Base-by-base conservation (phyloP, 2,888 invertebrate genomes). In the Drosophila tripunctata region DNA sequence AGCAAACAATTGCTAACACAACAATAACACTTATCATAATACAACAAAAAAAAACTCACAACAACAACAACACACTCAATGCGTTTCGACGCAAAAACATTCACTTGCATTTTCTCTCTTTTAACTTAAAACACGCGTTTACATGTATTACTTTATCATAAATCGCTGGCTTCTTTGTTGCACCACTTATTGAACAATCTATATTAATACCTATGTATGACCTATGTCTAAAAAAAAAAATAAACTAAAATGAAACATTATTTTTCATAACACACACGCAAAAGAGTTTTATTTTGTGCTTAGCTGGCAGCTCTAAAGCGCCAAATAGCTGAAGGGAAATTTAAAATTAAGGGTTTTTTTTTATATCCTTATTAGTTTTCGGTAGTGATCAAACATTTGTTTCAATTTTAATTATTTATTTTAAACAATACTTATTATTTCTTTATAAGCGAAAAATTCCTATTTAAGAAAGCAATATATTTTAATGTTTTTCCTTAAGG, bases 131-230 rank as follows among this genome's bases (percentile, higher is more conserved):
- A 67, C 55, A 36, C 50, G n/a, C n/a, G 24, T 14, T 62, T 57
- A 57, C 74, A 69, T 66, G 72, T 85, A 83, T 83, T 85, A 86
- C 55, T 67, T 67, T 74, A 57, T 85, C 80, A 79, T 57, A 58
- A 66, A 41, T 40, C 50, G 45, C 56, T 61, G 48, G 35, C 66
- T 70, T 36, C 40, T 56, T 67, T 62, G 66, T 67, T 67, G 73
- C 75, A 73, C 50, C 55, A n/a, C n/a, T 31, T 31, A 41, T 45
- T 66, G 43, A 74, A 73, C 51, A 63, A 79, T 62, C 51, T 75
- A 70, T 52, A 41, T n/a, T 36, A 57, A 66, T 48, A 76, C 63
- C n/a, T n/a, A n/a, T n/a, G n/a, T n/a, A n/a, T 85, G 86, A 68
- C 77, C 76, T 79, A 62, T 63, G 64, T 62, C 79, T 81, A 75